phyloP scores from a whole-genome alignment of 2,888 invertebrate genomes.

The Zeuzera pyrina region DNA sequence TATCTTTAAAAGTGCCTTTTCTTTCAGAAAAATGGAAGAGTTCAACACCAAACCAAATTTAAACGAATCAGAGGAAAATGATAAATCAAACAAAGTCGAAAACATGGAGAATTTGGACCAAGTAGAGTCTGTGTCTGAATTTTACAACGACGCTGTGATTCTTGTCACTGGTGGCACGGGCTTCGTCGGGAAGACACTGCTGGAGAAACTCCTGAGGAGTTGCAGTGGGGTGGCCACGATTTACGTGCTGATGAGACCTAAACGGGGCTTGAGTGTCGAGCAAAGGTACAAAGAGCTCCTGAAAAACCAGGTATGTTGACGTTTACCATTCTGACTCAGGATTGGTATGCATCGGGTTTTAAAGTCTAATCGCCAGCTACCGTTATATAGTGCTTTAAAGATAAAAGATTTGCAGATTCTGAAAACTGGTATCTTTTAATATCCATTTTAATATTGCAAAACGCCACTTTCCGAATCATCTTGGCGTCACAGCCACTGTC shows the following conservation, averaged over 20 bases:
- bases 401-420: too few relatives aligned
- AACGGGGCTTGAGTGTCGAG: conserved; percentile 78
- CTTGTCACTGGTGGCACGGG: conserved; percentile 82
- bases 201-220: conserved; percentile 92
- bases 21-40: conserved; percentile 42
- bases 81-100: too few relatives aligned
- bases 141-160: conserved; percentile 68
- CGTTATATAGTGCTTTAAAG: too few relatives aligned
- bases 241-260: conserved; percentile 85
- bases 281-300: conserved; percentile 82
- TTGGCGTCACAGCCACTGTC: too few relatives aligned
- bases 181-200: conserved; percentile 93
- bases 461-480: too few relatives aligned
- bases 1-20: too few relatives aligned
- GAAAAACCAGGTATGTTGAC: conserved; percentile 74
- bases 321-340: too few relatives aligned
- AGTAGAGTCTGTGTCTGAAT: conserved; percentile 51
- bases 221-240: conserved; percentile 85
- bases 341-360: too few relatives aligned
- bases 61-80: conserved; percentile 13
- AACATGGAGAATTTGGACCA: conserved; percentile 11
- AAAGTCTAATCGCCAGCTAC: too few relatives aligned
- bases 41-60: conserved; percentile 42
- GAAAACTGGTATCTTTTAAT: too few relatives aligned
- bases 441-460: too few relatives aligned